These are phyloP conservation scores for Toxostoma redivivum DNA, from an alignment of 2,113 vertebrate genomes.

Conservation along the genomic window DNA sequence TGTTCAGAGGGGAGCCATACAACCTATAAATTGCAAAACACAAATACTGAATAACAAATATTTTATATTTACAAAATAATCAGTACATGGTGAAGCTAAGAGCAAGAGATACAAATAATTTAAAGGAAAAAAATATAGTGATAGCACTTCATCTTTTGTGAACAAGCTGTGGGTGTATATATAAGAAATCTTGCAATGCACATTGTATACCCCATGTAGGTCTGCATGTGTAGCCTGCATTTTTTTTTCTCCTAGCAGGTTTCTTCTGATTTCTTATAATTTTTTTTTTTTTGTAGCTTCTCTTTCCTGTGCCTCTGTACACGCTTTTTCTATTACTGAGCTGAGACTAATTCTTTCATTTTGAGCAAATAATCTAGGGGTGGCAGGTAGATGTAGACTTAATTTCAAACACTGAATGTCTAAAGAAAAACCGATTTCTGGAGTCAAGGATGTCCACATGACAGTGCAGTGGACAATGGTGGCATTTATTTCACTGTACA, in stretches of 20 bases:
- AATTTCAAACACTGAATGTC: not conserved
- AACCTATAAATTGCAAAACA: constrained; percentile 70
- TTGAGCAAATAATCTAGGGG: not conserved
- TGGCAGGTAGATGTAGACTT: not conserved
- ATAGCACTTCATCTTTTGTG: not conserved
- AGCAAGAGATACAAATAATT: not conserved
- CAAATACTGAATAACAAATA: not conserved
- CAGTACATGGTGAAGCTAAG: not conserved
- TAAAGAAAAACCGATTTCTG: not conserved
- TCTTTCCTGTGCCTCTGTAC: not conserved
- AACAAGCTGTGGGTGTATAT: not conserved
- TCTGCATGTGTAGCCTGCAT: not conserved
- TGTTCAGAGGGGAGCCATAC: constrained; percentile 90
- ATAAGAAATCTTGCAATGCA: not conserved
- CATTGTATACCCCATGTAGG: not conserved
- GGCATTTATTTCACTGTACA: not conserved
- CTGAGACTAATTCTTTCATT: not conserved
- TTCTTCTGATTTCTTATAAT: not conserved
- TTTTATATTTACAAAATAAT: not conserved
- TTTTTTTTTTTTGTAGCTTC: not conserved
- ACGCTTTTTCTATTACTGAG: not conserved
- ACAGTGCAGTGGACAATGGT: not conserved
- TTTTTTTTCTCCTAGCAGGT: not conserved
- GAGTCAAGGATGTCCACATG: not conserved
- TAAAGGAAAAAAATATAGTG: not conserved